phyloP scores from a whole-genome alignment of 2,888 invertebrate species.

The Andrena marginata region DNA sequence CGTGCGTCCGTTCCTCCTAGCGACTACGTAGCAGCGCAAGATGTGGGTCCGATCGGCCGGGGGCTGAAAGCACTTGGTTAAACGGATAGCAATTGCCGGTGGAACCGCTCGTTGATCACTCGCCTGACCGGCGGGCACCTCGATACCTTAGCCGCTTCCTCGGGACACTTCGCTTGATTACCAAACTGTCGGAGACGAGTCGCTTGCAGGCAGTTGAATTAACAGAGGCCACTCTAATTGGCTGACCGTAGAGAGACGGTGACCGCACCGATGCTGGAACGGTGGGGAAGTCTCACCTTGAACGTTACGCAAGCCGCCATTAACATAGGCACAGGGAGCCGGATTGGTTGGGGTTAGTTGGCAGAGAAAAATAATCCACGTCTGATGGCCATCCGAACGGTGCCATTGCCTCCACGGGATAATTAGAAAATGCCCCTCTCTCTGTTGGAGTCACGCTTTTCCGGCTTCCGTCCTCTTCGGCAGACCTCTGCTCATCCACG shows the following conservation, averaged over 20 bases:
- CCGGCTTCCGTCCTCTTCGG: neutral
- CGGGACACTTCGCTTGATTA: neutral
- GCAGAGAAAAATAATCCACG: slow-evolving; percentile 43
- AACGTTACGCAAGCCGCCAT: slow-evolving; percentile 76
- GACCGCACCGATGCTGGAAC: slow-evolving; percentile 39
- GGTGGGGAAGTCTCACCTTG: slow-evolving; percentile 78
- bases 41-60: too few species aligned
- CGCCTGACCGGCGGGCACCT: too few species aligned
- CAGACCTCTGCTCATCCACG: slow-evolving; percentile 12
- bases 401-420: slow-evolving; percentile 46
- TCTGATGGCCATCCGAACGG: slow-evolving; percentile 35
- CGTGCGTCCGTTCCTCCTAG: too few species aligned
- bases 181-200: neutral
- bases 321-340: slow-evolving; percentile 58
- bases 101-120: too few species aligned
- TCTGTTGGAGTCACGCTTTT: slow-evolving; percentile 1
- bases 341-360: slow-evolving; percentile 54
- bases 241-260: slow-evolving; percentile 45
- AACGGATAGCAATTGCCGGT: neutral
- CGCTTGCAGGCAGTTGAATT: slow-evolving; percentile 61
- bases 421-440: slow-evolving; percentile 61
- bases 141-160: too few species aligned
- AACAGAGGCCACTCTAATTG: slow-evolving; percentile 64
- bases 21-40: too few species aligned
- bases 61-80: neutral